A percentile compares a stretch with the other conserved stretches of the same genome.
These are phyloP conservation scores for Neotoxoptera formosana DNA, from an alignment of 1,140 invertebrate genomes.

Conservation along the genomic window DNA sequence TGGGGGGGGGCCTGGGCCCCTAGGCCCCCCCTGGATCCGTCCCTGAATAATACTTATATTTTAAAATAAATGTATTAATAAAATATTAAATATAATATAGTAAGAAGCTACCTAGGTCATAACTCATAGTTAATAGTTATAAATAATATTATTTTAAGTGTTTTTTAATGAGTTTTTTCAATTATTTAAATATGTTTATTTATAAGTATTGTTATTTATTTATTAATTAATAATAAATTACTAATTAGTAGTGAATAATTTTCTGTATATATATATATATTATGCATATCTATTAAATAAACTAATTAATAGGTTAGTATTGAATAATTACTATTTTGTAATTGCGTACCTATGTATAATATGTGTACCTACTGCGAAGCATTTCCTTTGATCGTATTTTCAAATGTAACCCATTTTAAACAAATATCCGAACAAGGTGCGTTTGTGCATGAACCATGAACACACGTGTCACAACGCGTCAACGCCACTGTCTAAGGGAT, in stretches of 20 bases:
- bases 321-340: conserved; percentile 6
- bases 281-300: background rate
- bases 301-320: background rate
- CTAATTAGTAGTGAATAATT: background rate
- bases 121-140: no score
- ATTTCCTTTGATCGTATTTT: conserved; percentile 4
- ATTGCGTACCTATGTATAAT: background rate
- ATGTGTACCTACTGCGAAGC: background rate
- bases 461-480: background rate
- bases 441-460: background rate
- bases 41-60: background rate
- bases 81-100: background rate
- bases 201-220: background rate
- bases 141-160: background rate
- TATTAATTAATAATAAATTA: background rate
- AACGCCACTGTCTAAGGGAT: background rate
- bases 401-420: background rate
- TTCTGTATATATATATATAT: background rate
- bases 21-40: no score
- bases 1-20: no score
- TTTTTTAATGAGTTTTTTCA: background rate
- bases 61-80: no score
- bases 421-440: background rate
- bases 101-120: no score
- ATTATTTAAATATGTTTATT: background rate